Evolutionary conservation across 2,888 invertebrate species (phyloP).

Genomic region (Ophion costatus): DNA sequence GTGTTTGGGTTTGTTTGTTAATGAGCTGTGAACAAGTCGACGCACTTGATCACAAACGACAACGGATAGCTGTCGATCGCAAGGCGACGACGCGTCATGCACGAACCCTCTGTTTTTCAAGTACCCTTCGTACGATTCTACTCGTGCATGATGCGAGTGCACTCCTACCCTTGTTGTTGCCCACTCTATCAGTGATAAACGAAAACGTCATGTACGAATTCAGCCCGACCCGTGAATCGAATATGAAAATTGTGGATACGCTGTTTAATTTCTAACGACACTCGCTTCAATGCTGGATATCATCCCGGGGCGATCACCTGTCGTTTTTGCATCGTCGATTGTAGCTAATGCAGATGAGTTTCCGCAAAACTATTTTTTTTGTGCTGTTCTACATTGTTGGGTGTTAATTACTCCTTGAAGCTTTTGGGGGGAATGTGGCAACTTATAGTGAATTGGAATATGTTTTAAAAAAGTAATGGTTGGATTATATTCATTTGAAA

Average conservation of each 20-base stretch:
- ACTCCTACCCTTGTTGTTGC: conserved; percentile 9
- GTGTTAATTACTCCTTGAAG: too few relatives aligned
- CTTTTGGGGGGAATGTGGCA: too few relatives aligned
- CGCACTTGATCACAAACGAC: conserved; percentile 62
- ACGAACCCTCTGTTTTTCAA: conserved; percentile 60
- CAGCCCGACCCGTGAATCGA: not conserved
- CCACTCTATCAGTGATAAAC: conserved; percentile 45
- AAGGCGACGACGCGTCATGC: conserved; percentile 70
- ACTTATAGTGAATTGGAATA: too few relatives aligned
- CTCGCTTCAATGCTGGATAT: too few relatives aligned
- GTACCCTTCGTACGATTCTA: conserved; percentile 52
- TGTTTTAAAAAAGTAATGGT: too few relatives aligned
- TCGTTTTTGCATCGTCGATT: too few relatives aligned
- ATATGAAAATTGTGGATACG: not conserved
- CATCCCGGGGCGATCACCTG: too few relatives aligned
- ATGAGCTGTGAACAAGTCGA: conserved; percentile 62
- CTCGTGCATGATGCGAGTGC: conserved; percentile 17
- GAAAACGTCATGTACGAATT: conserved; percentile 49
- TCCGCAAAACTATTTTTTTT: too few relatives aligned
- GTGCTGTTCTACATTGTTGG: too few relatives aligned
- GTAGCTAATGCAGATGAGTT: too few relatives aligned
- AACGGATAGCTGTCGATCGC: conserved; percentile 78
- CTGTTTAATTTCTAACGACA: not conserved
- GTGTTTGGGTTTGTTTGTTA: conserved; percentile 59
- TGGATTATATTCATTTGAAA: too few relatives aligned